Evolutionary conservation across 2,113 vertebrate species (phyloP).

Genomic region (Entomyzon cyanotis): DNA sequence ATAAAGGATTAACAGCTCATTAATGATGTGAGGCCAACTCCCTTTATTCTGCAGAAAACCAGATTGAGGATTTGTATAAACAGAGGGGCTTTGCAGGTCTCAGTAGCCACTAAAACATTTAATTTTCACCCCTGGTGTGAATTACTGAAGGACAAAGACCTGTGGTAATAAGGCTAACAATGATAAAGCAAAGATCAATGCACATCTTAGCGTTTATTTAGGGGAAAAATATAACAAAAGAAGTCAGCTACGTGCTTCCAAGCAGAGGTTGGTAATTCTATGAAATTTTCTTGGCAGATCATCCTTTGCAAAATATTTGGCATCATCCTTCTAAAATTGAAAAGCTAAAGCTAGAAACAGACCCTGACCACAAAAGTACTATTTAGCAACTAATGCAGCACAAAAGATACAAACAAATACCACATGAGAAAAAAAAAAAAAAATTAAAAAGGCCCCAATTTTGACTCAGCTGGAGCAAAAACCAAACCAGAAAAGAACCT

Average conservation of each 20-base stretch:
- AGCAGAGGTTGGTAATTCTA: background rate
- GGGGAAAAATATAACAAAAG: background rate
- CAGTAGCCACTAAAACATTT: background rate
- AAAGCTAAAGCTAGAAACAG: constrained; percentile 31
- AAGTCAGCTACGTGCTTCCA: background rate
- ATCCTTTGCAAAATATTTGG: constrained; percentile 5
- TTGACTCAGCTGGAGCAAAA: background rate
- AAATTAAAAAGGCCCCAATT: background rate
- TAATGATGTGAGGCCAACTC: background rate
- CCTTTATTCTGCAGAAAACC: background rate
- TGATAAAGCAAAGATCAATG: background rate
- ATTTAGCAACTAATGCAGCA: constrained; percentile 29
- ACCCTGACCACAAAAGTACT: constrained; percentile 10
- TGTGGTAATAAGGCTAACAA: background rate
- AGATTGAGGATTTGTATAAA: background rate
- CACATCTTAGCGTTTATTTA: background rate
- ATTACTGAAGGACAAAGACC: background rate
- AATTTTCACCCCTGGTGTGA: background rate
- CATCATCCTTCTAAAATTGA: background rate
- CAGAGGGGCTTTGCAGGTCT: background rate
- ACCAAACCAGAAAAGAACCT: background rate
- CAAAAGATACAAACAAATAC: constrained; percentile 30
- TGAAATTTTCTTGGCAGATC: background rate
- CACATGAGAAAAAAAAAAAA: background rate
- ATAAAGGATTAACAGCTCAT: constrained; percentile 38